These are phyloP conservation scores for Macrocentrus cingulum DNA, from an alignment of 1,140 invertebrate species.

Conservation along the genomic window DNA sequence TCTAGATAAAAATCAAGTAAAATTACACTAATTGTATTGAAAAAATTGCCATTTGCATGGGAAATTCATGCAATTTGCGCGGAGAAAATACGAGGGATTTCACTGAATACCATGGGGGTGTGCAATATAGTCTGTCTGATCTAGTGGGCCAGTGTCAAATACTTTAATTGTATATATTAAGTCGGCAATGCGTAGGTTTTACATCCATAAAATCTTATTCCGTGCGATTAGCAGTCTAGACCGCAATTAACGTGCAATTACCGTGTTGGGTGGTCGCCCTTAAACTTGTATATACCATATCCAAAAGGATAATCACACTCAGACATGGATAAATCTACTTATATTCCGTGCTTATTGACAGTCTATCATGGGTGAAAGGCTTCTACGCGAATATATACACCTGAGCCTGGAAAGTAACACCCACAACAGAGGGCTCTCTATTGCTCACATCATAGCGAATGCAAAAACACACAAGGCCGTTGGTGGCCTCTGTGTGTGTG, in stretches of 20 bases:
- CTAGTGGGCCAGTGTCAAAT: too few species aligned
- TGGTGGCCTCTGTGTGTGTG: slow-evolving; percentile 22
- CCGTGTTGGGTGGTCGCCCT: slow-evolving; percentile 16
- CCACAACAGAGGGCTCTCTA: slow-evolving; percentile 30
- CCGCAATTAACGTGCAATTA: slow-evolving; percentile 19
- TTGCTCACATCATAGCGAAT: slow-evolving; percentile 24
- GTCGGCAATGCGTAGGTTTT: slow-evolving; percentile 18
- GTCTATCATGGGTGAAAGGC: slow-evolving; percentile 42
- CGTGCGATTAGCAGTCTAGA: slow-evolving; percentile 24
- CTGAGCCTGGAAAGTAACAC: slow-evolving; percentile 45
- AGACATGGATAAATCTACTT: slow-evolving; percentile 6
- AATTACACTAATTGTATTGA: too few species aligned
- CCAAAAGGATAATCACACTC: neutral
- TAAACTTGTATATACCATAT: slow-evolving; percentile 2
- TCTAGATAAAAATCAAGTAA: too few species aligned
- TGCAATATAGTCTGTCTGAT: too few species aligned
- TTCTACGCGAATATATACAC: slow-evolving; percentile 25
- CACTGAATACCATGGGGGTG: too few species aligned
- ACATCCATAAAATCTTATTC: slow-evolving; percentile 15
- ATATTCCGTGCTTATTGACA: slow-evolving; percentile 14
- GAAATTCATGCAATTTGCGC: too few species aligned
- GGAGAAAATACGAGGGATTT: too few species aligned
- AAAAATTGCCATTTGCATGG: too few species aligned
- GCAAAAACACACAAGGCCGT: slow-evolving; percentile 48
- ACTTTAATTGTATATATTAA: neutral